Percentiles rank a stretch among this genome's conserved stretches.
phyloP scores from a whole-genome alignment of 2,113 vertebrate species.

The Motacilla tschutschensis region DNA sequence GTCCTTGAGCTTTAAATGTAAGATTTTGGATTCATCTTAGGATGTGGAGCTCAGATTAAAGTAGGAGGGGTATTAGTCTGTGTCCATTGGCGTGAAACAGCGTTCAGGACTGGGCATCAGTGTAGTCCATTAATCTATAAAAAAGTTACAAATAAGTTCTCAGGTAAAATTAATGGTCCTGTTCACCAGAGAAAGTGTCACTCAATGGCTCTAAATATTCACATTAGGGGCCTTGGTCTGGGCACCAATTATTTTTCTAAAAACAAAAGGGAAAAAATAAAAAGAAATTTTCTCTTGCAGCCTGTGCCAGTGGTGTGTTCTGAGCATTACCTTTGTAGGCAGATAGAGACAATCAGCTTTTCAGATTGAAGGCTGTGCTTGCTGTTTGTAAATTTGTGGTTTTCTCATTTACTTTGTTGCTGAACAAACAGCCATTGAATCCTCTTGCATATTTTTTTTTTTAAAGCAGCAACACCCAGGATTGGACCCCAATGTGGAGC shows the following conservation, averaged over 20 bases:
- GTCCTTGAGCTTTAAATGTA: not conserved
- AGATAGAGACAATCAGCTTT: slow-evolving; percentile 65
- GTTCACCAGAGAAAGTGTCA: not conserved
- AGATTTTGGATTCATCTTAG: not conserved
- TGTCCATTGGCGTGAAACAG: not conserved
- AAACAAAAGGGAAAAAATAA: not conserved
- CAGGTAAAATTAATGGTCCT: not conserved
- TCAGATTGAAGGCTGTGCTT: slow-evolving; percentile 63
- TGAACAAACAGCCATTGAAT: slow-evolving; percentile 74
- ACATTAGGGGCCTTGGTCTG: too few species aligned
- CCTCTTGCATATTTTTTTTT: not conserved
- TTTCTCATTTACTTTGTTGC: slow-evolving; percentile 56
- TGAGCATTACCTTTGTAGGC: slow-evolving; percentile 54
- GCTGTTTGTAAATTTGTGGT: slow-evolving; percentile 68
- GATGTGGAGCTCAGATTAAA: not conserved
- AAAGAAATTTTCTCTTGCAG: not conserved
- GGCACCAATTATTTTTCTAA: not conserved
- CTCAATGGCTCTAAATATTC: not conserved
- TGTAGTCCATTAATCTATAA: not conserved
- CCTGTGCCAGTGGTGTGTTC: not conserved
- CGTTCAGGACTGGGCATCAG: not conserved
- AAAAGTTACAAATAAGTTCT: not conserved
- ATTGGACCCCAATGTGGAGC: not conserved
- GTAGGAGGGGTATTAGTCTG: not conserved
- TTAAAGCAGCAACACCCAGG: slow-evolving; percentile 5